A percentile compares a stretch with the other conserved stretches of the same genome.
These are phyloP conservation scores for Calycopis cecrops DNA, from an alignment of 1,140 invertebrate species.

Conservation along the genomic window DNA sequence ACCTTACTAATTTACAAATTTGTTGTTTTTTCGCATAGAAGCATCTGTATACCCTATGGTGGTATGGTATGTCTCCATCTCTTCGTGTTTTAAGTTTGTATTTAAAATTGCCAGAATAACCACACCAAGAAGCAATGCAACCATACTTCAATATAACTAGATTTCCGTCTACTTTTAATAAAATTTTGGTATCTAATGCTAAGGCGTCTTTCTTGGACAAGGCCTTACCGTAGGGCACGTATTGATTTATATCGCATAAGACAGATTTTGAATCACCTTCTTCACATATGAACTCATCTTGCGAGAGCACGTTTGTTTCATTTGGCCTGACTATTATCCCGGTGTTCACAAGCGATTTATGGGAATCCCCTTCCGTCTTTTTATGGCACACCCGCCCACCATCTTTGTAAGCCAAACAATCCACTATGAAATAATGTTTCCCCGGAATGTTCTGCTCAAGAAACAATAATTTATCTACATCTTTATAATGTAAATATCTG, in stretches of 20 bases:
- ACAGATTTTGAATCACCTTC: slow-evolving; percentile 34
- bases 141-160: slow-evolving; percentile 29
- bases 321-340: slow-evolving; percentile 45
- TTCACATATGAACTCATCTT: slow-evolving; percentile 61
- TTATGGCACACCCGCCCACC: slow-evolving; percentile 51
- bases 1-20: slow-evolving; percentile 42
- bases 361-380: slow-evolving; percentile 39
- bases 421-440: slow-evolving; percentile 50
- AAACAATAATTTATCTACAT: slow-evolving; percentile 53
- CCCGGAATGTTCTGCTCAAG: slow-evolving; percentile 41
- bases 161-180: slow-evolving; percentile 41
- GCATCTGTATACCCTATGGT: slow-evolving; percentile 51
- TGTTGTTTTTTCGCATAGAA: slow-evolving; percentile 57
- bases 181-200: slow-evolving; percentile 32
- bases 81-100: slow-evolving; percentile 26
- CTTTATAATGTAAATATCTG: slow-evolving; percentile 48
- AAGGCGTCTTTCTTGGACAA: slow-evolving; percentile 33
- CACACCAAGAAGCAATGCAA: slow-evolving; percentile 38
- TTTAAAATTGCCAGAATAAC: slow-evolving; percentile 35
- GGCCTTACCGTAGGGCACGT: slow-evolving; percentile 36
- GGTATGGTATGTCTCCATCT: slow-evolving; percentile 46
- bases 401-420: slow-evolving; percentile 53
- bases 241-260: slow-evolving; percentile 46
- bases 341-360: slow-evolving; percentile 43
- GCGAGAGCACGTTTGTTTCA: slow-evolving; percentile 41